Conservation (phyloP, 92 coral and sea anemone species). For the Bergia sp. region DNA sequence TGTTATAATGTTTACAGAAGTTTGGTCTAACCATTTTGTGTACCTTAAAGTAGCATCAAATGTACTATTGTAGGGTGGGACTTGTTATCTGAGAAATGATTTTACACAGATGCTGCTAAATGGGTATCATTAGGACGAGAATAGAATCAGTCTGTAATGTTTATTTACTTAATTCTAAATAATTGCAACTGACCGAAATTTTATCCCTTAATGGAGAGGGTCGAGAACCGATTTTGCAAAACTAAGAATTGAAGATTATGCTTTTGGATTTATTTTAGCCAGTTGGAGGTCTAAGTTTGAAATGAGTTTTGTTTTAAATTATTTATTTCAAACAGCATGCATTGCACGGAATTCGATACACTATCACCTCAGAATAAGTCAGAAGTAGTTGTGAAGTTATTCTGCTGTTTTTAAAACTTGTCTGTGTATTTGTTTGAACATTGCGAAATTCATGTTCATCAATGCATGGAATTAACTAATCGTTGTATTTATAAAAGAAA, state of each 20-base stretch:
- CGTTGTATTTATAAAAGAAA: neutral
- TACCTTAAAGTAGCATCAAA: neutral
- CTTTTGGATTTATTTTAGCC: neutral
- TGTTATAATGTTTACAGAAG: neutral
- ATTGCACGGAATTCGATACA: conserved; percentile 20
- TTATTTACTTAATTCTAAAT: conserved; percentile 33
- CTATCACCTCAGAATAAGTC: neutral
- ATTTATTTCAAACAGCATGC: conserved; percentile 24
- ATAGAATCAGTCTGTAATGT: neutral
- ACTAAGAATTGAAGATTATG: neutral
- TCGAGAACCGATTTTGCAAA: neutral
- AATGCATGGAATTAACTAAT: conserved; percentile 8
- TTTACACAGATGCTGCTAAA: neutral
- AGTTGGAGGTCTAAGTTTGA: conserved; percentile 21
- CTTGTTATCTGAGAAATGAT: neutral
- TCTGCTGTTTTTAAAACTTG: neutral
- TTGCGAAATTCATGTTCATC: conserved; percentile 30
- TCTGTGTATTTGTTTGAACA: neutral
- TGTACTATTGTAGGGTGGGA: neutral
- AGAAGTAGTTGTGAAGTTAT: conserved; percentile 4
- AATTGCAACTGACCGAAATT: conserved; percentile 23
- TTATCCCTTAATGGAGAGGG: conserved; percentile 25
- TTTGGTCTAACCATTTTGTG: neutral
- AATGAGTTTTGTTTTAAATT: conserved; percentile 8
- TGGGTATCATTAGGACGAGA: neutral